These are phyloP conservation scores for Bibio marci DNA, from an alignment of 2,888 invertebrate genomes.

Conservation along the genomic window DNA sequence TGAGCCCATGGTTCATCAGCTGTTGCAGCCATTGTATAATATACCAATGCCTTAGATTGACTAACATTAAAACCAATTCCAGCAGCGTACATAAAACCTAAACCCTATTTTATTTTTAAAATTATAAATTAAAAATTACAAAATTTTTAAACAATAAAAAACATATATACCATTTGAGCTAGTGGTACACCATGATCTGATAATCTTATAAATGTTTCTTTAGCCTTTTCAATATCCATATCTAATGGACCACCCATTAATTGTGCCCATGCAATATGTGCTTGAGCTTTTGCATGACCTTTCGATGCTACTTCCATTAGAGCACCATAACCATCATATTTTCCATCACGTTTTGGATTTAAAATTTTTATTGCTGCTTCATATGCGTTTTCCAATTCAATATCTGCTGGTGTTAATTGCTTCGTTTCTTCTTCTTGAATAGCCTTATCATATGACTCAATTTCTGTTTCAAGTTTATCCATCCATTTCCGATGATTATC, in stretches of 20 bases:
- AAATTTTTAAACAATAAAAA: no score
- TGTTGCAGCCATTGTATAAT: constrained; percentile 81
- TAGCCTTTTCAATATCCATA: constrained; percentile 60
- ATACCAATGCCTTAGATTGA: constrained; percentile 73
- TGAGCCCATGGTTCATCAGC: constrained; percentile 87
- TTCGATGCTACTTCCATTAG: constrained; percentile 62
- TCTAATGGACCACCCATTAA: constrained; percentile 66
- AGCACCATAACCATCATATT: constrained; percentile 54
- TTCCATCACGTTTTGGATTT: constrained; percentile 53
- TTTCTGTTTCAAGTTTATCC: constrained; percentile 28
- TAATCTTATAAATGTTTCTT: constrained; percentile 55
- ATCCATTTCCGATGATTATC: constrained; percentile 11
- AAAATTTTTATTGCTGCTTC: constrained; percentile 52
- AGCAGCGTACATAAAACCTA: constrained; percentile 74
- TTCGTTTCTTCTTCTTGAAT: neutral
- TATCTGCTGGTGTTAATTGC: constrained; percentile 1
- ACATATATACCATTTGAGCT: constrained; percentile 89
- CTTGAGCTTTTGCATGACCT: constrained; percentile 66
- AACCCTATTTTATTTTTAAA: constrained; percentile 54
- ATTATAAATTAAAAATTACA: constrained; percentile 10
- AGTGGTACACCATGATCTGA: constrained; percentile 63
- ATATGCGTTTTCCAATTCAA: constrained; percentile 39
- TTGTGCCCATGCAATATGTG: constrained; percentile 75
- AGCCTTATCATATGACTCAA: constrained; percentile 19
- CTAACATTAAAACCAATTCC: constrained; percentile 79